Evolutionary conservation across 1,140 invertebrate species (phyloP).

Genomic region (Orchestia grillus): DNA sequence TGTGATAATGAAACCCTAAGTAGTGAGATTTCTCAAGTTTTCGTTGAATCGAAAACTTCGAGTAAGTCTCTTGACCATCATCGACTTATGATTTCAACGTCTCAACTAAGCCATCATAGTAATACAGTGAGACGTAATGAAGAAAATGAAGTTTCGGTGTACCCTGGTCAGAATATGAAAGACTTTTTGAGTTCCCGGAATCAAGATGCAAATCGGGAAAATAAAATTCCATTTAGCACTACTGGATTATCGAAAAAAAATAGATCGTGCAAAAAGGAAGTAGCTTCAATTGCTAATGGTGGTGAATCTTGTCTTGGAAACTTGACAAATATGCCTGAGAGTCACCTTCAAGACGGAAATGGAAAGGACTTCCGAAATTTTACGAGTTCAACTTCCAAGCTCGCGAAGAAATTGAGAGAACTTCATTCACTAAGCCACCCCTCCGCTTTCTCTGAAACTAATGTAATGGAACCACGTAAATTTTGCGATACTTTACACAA

Average conservation of each 20-base stretch:
- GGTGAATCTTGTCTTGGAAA: neutral
- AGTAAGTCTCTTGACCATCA: neutral
- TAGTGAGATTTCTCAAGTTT: neutral
- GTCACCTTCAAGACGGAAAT: neutral
- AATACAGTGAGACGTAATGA: neutral
- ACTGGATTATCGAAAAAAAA: neutral
- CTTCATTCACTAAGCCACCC: neutral
- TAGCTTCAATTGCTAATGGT: neutral
- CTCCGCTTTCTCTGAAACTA: neutral
- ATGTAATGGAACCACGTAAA: neutral
- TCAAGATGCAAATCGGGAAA: neutral
- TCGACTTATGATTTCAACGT: neutral
- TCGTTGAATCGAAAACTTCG: neutral
- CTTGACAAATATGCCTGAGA: neutral
- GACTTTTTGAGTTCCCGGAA: conserved; percentile 26
- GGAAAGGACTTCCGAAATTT: neutral
- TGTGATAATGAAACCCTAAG: neutral
- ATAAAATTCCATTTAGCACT: neutral
- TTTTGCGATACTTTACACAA: neutral
- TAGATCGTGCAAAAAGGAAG: neutral
- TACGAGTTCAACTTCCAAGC: neutral
- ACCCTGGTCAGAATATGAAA: conserved; percentile 31
- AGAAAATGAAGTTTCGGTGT: neutral
- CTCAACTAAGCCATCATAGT: neutral
- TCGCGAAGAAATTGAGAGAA: neutral